Conservation (phyloP, 2,888 invertebrate genomes). For the Drosophila kambysellisi region DNA sequence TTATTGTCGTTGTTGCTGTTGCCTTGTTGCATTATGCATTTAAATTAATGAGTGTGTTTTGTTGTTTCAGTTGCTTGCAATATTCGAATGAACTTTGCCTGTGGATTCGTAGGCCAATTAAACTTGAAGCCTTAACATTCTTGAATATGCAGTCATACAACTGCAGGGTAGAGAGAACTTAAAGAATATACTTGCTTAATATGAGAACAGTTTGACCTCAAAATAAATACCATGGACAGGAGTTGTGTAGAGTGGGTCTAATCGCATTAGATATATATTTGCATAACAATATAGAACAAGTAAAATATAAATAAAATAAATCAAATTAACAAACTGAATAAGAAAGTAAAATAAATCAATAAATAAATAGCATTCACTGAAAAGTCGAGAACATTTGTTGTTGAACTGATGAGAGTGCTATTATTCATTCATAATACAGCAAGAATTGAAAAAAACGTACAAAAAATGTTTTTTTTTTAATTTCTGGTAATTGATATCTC, state of each 20-base stretch:
- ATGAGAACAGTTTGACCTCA: neutral
- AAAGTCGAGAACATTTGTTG: too few species aligned
- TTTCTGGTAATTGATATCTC: neutral
- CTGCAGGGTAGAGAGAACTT: neutral
- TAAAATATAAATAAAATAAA: neutral
- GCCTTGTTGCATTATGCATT: slow-evolving; percentile 17
- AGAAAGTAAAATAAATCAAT: neutral
- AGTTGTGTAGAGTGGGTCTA: neutral
- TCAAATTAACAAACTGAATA: neutral
- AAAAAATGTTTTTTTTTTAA: neutral
- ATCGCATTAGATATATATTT: neutral
- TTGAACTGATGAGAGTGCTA: too few species aligned
- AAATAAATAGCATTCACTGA: neutral
- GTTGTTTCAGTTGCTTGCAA: too few species aligned
- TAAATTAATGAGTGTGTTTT: slow-evolving; percentile 1
- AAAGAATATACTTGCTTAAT: neutral
- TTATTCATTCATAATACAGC: neutral
- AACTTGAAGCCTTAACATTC: neutral
- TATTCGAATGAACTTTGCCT: neutral
- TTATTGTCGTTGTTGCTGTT: neutral
- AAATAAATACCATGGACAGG: neutral
- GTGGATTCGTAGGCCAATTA: neutral
- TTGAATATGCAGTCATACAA: neutral
- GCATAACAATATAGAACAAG: neutral
- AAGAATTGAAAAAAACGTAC: neutral